Evolutionary conservation across 2,888 invertebrate genomes (phyloP).

Genomic region (Geophilus truncorum): DNA sequence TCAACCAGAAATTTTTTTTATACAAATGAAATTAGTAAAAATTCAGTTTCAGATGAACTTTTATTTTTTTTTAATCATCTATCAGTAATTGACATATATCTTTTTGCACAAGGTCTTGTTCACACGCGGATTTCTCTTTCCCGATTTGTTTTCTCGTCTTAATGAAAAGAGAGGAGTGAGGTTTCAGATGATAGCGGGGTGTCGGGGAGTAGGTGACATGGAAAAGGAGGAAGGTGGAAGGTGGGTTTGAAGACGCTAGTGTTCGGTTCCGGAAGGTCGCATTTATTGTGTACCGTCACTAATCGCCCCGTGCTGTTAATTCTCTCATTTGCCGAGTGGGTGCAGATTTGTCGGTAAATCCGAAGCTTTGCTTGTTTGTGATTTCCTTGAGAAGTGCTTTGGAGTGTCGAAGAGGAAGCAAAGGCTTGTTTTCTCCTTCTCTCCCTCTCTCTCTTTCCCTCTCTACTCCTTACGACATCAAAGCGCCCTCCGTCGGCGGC

Average conservation of each 20-base stretch:
- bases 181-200: slow-evolving; percentile 19
- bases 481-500: slow-evolving; percentile 34
- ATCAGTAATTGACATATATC: not conserved
- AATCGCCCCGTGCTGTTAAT: slow-evolving; percentile 30
- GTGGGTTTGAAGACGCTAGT: not conserved
- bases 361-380: slow-evolving; percentile 34
- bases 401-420: slow-evolving; percentile 22
- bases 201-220: slow-evolving; percentile 1
- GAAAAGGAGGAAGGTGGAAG: not conserved
- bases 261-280: slow-evolving; percentile 23
- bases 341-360: slow-evolving; percentile 32
- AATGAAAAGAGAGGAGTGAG: not conserved
- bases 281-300: slow-evolving; percentile 25
- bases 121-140: slow-evolving; percentile 19
- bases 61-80: not conserved
- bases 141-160: slow-evolving; percentile 25
- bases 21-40: too few species aligned
- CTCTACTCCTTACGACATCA: slow-evolving; percentile 25
- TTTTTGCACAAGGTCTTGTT: slow-evolving; percentile 16
- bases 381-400: slow-evolving; percentile 31
- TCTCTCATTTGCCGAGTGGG: slow-evolving; percentile 33
- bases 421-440: slow-evolving; percentile 22
- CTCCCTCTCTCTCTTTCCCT: not conserved
- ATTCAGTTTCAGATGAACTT: not conserved
- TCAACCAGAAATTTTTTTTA: too few species aligned